Evolutionary conservation across 2,888 invertebrate genomes (phyloP), one percentile per base, ranked within the genome.

Genomic region (Scaptodrosophila latifasciaeformis): DNA sequence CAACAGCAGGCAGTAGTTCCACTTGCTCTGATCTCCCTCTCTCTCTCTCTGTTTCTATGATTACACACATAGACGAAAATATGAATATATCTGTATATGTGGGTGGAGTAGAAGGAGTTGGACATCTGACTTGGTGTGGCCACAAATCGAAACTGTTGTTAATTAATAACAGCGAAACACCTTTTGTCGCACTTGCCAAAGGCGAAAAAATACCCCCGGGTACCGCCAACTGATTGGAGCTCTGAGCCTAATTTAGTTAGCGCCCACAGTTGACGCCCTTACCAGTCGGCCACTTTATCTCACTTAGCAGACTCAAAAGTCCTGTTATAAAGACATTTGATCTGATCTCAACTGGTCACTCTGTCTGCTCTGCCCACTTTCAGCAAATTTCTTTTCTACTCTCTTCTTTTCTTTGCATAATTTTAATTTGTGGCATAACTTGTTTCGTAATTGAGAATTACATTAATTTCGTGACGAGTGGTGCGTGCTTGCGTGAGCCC

Each of bases 361-460:
- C 19, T 45, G 21, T 45, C 21, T 45, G 34, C 37, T 40, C 24
- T 37, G 43, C 19, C 43, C 29, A 29, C 18, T 54, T 40, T 54
- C 35, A 34, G 37, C 48, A 35, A 49, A 48, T 54, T 15, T 35
- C 21, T 24, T n/a, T 64, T 64, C 10, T 7, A 6, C 18, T 27
- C n/a, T n/a, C n/a, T n/a, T n/a, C n/a, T n/a, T 34, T 34, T 34
- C 31, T 57, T 58, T 59, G 66, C 78, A 71, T 74, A 75, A 77
- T 74, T 67, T 76, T 67, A 67, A 66, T 68, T 70, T 81, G 81
- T 69, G 76, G 78, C 78, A 79, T 77, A 81, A 82, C 81, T 81
- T 67, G 81, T 81, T 81, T 80, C 72, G 67, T 75, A 81, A 82
- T 80, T 75, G 71, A 74, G 80, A 82, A 80, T 76, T 79, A 74